Evolutionary conservation across 2,888 invertebrate genomes (phyloP), one percentile per base, ranked within the genome.

Genomic region (Laspeyria flexula): DNA sequence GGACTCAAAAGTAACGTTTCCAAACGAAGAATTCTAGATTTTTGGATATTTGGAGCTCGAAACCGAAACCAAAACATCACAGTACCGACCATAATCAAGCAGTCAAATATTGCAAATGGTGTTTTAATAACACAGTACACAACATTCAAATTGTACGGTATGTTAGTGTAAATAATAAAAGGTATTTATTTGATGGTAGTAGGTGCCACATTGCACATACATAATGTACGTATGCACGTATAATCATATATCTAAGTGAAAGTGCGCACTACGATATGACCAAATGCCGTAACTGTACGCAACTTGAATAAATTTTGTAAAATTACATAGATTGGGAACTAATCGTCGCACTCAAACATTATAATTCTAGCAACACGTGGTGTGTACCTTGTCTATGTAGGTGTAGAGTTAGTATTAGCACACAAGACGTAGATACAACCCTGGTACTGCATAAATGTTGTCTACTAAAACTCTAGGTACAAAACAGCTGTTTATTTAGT

Each of bases 251-350:
- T 58, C 45, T 73, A 52, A 75, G 79, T 73, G 81, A 81, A 81
- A 81, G 80, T 56, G 39, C 43, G 43, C 47, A 52, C 53, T 35
- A 69, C 70, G 60, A 72, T 77, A 77, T 81, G 75, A 75, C 75
- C 71, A 74, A 81, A 81, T 73, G 61, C 73, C 58, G 58, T 65
- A 66, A 65, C 62, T 52, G 59, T 72, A 75, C 72, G 66, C 73
- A 64, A 54, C 52, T 52, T 65, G 72, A 65, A 73, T 77, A 68
- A 48, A 60, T 60, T 70, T 64, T 65, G 51, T 63, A 49, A 65
- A 54, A 57, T 60, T 43, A 35, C 27, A 25, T 16, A 47, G 37
- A 51, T 34, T 40, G 43, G 38, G 37, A 56, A 46, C 42, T 43
- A 43, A 53, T 53, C 48, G 29, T 9, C 12, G 16, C 33, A 39